A percentile compares a stretch with the other conserved stretches of the same genome.
These are phyloP conservation scores for Mohoua ochrocephala DNA, from an alignment of 2,113 vertebrate species.

Conservation along the genomic window DNA sequence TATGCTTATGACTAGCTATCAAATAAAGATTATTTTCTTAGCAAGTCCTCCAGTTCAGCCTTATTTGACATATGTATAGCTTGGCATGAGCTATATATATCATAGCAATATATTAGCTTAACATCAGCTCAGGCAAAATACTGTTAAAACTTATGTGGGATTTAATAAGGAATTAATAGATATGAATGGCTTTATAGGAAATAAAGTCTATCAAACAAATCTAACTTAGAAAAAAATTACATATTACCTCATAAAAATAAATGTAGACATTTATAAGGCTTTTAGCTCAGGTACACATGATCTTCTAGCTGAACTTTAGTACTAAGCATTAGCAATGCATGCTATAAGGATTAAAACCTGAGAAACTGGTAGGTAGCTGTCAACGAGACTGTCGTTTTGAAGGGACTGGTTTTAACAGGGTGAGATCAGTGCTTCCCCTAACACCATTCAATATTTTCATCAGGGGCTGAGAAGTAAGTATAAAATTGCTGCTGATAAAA, in stretches of 20 bases:
- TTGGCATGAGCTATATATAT: neutral
- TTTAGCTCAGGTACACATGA: neutral
- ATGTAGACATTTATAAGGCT: neutral
- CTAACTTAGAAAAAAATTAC: neutral
- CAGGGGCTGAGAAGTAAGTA: neutral
- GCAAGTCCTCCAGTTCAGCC: neutral
- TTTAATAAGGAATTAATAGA: conserved; percentile 27
- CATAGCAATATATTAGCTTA: neutral
- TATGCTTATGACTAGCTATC: neutral
- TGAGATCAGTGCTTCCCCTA: neutral
- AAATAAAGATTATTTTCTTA: conserved; percentile 11
- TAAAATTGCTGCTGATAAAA: conserved; percentile 40
- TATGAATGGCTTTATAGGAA: neutral
- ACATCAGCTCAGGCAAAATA: neutral
- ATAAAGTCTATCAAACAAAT: conserved; percentile 17
- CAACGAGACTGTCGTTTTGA: neutral
- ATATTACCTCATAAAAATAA: neutral
- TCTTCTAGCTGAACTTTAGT: neutral
- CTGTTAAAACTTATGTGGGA: neutral
- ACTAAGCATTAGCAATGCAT: neutral
- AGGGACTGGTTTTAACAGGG: neutral
- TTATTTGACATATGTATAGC: neutral
- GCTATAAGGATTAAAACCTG: neutral
- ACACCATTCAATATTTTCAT: conserved; percentile 44
- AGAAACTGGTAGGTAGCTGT: neutral